Conservation (phyloP, 1,140 invertebrate genomes). For the Leptinotarsa lineolata region DNA sequence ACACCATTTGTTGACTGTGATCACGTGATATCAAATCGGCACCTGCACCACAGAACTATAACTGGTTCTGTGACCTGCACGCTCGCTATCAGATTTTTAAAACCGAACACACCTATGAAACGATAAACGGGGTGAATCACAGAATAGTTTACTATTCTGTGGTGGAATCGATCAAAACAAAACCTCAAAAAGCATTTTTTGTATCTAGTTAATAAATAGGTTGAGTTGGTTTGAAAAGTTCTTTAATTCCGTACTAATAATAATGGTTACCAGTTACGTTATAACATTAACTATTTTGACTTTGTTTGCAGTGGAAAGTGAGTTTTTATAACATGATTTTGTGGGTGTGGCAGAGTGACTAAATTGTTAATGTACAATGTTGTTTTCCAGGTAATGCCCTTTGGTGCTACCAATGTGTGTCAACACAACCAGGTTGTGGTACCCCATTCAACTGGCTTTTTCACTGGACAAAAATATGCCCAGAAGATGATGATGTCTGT, state of each 20-base stretch:
- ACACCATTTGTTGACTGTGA: too few relatives aligned
- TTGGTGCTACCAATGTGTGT: conserved; percentile 88
- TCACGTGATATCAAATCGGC: too few relatives aligned
- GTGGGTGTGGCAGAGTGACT: conserved; percentile 24
- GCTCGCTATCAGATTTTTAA: too few relatives aligned
- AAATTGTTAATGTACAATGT: conserved; percentile 5
- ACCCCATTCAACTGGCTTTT: conserved; percentile 82
- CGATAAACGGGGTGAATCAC: too few relatives aligned
- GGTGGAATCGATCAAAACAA: too few relatives aligned
- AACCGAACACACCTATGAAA: too few relatives aligned
- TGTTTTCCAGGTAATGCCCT: conserved; percentile 56
- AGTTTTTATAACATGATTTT: conserved; percentile 8
- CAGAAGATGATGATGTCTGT: conserved; percentile 83
- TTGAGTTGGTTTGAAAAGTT: not conserved
- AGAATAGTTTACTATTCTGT: too few relatives aligned
- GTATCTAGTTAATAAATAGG: too few relatives aligned
- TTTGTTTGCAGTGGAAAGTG: conserved; percentile 4
- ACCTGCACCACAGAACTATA: too few relatives aligned
- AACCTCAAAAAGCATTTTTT: too few relatives aligned
- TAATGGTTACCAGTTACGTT: not conserved
- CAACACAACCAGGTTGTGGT: conserved; percentile 85
- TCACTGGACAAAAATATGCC: conserved; percentile 76
- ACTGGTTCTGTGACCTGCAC: too few relatives aligned
- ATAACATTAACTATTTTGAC: not conserved
- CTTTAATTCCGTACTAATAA: not conserved